These are phyloP conservation scores for Escarpia spicata DNA, from an alignment of 2,888 invertebrate species.

Conservation along the genomic window DNA sequence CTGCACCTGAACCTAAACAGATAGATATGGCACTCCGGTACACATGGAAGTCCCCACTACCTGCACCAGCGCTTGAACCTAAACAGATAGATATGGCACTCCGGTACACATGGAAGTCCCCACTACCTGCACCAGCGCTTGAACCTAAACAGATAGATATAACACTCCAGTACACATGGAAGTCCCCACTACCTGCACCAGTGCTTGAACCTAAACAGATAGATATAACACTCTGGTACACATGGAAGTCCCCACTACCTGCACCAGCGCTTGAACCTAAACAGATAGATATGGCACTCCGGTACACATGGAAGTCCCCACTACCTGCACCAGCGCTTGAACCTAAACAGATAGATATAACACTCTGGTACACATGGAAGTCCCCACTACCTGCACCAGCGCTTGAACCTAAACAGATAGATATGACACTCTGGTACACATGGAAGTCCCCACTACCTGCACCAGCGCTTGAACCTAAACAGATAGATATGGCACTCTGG, in stretches of 20 bases:
- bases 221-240: conserved; percentile 88
- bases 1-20: conserved; percentile 87
- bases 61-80: conserved; percentile 98
- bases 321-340: conserved; percentile 99
- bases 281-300: conserved; percentile 75
- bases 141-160: conserved; percentile 74
- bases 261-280: conserved; percentile 96
- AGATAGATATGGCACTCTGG: conserved; percentile 76
- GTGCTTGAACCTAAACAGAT: conserved; percentile 84
- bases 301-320: conserved; percentile 98
- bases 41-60: conserved; percentile 98
- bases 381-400: conserved; percentile 99
- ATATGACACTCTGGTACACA: conserved; percentile 94
- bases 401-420: conserved; percentile 77
- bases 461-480: conserved; percentile 90
- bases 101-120: conserved; percentile 98
- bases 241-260: conserved; percentile 98
- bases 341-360: conserved; percentile 70
- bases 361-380: conserved; percentile 96
- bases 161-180: conserved; percentile 96
- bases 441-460: conserved; percentile 99
- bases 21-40: conserved; percentile 83
- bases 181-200: conserved; percentile 98
- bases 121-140: conserved; percentile 98
- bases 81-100: conserved; percentile 71